Base-by-base conservation (phyloP, 2,888 invertebrate species). In the Halocaridina rubra region DNA sequence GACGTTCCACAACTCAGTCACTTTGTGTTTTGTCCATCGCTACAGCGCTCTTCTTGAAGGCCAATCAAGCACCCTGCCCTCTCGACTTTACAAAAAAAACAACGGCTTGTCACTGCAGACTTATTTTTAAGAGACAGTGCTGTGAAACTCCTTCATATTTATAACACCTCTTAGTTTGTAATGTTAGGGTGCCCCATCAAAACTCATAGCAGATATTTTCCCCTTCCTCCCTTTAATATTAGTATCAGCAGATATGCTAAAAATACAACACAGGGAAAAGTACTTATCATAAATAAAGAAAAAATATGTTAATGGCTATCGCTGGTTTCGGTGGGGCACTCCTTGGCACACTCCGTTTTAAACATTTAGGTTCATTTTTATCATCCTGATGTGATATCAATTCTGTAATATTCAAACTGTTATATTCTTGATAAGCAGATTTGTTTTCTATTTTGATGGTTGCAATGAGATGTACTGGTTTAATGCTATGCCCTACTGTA, bases 331-430 rank as follows among this genome's bases (percentile, higher is more conserved):
- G 19, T 61, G 61, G 61, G 33, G 33, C 76, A 77, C 39, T 72
- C 76, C n/a, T 61, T 32, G 10, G 22, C 57, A n/a, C 76, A 74
- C 72, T 46, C 61, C 19, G 76, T 57, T 77, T 74, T 64, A 64
- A 64, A 27, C 19, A 53, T 53, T 53, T 53, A 53, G 53, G 53
- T 53, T 53, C 16, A 19, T 53, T 53, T 53, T 53, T 32, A 77
- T 59, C 24, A 77, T 77, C 61, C 81, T 78, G 77, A 72, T 84
- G 78, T 84, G 82, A 84, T 78, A 84, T 59, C 82, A 84, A 71
- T 84, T 84, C 69, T 84, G 82, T 84, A 84, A 84, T 84, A 77
- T 84, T 84, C 82, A 84, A 77, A 84, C 74, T 84, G 82, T 84
- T 84, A 84, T 78, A 84, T 84, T 84, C 82, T 84, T 84, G 78